Evolutionary conservation across 2,888 invertebrate genomes (phyloP).

Genomic region (Plebejus argus): DNA sequence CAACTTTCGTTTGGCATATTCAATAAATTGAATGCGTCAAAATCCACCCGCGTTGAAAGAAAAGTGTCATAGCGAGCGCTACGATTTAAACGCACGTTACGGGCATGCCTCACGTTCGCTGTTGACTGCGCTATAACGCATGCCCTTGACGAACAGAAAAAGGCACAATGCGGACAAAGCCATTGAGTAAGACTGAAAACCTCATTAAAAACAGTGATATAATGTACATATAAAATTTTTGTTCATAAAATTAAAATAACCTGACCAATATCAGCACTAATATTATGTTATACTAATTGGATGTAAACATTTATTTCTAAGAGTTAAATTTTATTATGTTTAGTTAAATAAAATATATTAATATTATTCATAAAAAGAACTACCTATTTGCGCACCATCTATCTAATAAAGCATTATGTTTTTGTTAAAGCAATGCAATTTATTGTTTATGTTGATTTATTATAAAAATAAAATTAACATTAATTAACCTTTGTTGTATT

Average conservation of each 20-base stretch:
- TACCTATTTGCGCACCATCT: neutral
- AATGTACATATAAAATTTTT: neutral
- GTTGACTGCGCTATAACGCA: too few relatives aligned
- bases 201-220: neutral
- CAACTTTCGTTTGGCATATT: too few relatives aligned
- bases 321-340: neutral
- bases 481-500: neutral
- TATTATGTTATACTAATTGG: neutral
- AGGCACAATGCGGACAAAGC: too few relatives aligned
- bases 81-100: too few relatives aligned
- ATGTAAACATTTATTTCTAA: neutral
- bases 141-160: too few relatives aligned
- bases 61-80: too few relatives aligned
- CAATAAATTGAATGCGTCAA: too few relatives aligned
- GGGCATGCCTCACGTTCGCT: too few relatives aligned
- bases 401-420: neutral
- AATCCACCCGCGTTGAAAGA: too few relatives aligned
- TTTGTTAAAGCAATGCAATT: neutral
- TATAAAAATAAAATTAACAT: neutral
- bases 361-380: neutral
- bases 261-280: neutral
- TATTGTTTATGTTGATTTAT: neutral
- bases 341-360: neutral
- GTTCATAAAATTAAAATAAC: neutral
- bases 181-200: slow-evolving; percentile 18